These are phyloP conservation scores for Lucilia sericata DNA, from an alignment of 1,140 invertebrate species.

Conservation along the genomic window DNA sequence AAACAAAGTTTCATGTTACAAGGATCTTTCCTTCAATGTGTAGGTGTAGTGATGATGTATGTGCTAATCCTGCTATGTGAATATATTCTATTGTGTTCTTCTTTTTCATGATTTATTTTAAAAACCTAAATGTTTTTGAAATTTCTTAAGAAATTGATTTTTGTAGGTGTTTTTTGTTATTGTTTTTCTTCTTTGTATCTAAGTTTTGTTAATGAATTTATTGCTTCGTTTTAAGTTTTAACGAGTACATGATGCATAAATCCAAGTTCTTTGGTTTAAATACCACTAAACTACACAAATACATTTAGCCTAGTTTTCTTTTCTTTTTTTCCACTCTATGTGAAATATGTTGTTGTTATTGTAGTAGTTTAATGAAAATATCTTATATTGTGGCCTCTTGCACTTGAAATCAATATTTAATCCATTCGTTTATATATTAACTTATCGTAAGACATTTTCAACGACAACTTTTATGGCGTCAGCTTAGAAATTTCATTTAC, in stretches of 20 bases:
- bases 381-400: background rate
- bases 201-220: background rate
- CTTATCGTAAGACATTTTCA: background rate
- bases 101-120: background rate
- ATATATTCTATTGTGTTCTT: background rate
- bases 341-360: background rate
- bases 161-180: background rate
- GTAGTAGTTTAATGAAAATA: background rate
- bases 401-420: conserved; percentile 27
- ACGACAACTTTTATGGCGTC: background rate
- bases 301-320: conserved; percentile 3
- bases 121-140: background rate
- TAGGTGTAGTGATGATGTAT: background rate
- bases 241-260: background rate
- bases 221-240: too few species aligned
- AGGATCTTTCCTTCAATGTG: background rate
- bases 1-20: conserved; percentile 7
- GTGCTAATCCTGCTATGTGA: too few species aligned
- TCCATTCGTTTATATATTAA: background rate
- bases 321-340: too few species aligned
- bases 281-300: background rate
- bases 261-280: background rate
- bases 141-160: background rate
- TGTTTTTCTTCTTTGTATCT: background rate
- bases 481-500: background rate